phyloP scores from a whole-genome alignment of 1,140 invertebrate species.

The Delia radicum region DNA sequence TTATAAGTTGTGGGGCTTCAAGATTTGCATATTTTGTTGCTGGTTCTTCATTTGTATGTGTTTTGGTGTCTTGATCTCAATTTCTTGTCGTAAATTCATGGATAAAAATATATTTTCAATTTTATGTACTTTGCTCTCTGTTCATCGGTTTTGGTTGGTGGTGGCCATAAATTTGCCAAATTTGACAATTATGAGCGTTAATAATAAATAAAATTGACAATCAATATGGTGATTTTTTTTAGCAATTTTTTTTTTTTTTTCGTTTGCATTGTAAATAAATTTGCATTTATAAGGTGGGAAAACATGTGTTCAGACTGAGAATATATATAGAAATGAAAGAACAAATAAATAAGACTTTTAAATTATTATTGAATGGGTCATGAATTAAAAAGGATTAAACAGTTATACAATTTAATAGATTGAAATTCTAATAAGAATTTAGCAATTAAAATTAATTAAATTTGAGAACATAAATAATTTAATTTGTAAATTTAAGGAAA shows the following conservation, averaged over 20 bases:
- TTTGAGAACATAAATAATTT: too few species aligned
- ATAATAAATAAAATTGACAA: slow-evolving; percentile 56
- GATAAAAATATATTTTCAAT: neutral
- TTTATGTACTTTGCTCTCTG: neutral
- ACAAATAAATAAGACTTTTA: neutral
- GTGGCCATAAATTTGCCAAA: slow-evolving; percentile 50
- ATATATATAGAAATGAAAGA: neutral
- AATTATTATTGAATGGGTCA: neutral
- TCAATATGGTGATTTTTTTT: slow-evolving; percentile 52
- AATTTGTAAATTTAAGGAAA: too few species aligned
- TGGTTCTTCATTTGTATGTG: neutral
- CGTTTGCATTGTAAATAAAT: neutral
- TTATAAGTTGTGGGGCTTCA: neutral
- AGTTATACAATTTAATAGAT: too few species aligned
- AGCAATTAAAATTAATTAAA: too few species aligned
- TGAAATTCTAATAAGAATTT: too few species aligned
- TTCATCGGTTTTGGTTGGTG: neutral
- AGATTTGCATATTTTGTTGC: slow-evolving; percentile 17
- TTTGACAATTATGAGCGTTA: slow-evolving; percentile 56
- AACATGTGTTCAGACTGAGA: neutral
- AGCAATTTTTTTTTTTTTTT: neutral
- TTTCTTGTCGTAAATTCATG: slow-evolving; percentile 15
- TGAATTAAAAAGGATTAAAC: neutral
- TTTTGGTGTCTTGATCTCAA: slow-evolving; percentile 20
- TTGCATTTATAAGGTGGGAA: neutral